Conservation (phyloP, 2,113 vertebrate genomes). For the Mustela nigripes region DNA sequence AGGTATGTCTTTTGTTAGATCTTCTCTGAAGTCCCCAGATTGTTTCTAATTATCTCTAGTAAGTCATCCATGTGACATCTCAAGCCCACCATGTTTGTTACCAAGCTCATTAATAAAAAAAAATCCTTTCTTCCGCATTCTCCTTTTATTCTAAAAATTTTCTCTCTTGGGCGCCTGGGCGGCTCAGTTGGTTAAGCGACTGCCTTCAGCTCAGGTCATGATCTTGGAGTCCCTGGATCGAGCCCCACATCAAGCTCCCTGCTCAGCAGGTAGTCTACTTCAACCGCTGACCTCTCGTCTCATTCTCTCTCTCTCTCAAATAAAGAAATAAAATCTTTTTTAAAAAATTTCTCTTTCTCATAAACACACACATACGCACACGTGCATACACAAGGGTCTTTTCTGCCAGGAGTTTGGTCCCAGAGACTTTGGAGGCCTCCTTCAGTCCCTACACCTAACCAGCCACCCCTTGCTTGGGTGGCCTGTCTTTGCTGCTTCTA, state of each 20-base stretch:
- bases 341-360: background rate
- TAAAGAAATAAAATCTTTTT: no score
- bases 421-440: background rate
- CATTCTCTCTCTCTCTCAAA: no score
- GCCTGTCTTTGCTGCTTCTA: background rate
- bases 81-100: background rate
- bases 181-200: no score
- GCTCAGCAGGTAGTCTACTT: no score
- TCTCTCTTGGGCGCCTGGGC: no score
- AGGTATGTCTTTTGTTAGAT: background rate
- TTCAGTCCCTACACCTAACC: background rate
- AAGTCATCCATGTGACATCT: background rate
- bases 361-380: background rate
- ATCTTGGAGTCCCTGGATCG: no score
- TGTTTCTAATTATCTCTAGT: background rate
- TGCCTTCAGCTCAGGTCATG: no score
- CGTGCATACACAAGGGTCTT: background rate
- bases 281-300: no score
- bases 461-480: background rate
- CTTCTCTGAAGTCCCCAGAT: background rate
- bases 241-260: no score
- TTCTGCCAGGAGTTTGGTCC: background rate
- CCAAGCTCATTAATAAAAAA: background rate
- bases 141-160: background rate
- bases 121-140: background rate